These are phyloP conservation scores for Drosophila paramelanica DNA, from an alignment of 2,888 invertebrate species.

Conservation along the genomic window DNA sequence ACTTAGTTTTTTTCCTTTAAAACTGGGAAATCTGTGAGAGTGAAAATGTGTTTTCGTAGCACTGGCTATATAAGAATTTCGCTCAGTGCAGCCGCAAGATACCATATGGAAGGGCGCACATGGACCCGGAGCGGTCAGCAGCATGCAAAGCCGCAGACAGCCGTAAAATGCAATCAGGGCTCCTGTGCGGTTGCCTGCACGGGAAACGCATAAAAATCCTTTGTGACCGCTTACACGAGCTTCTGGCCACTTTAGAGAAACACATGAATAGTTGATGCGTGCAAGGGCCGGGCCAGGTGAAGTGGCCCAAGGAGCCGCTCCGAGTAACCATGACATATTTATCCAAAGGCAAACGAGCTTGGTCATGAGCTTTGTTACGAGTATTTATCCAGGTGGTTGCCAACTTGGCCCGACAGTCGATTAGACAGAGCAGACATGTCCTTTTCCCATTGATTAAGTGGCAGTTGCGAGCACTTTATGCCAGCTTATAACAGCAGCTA, in stretches of 20 bases:
- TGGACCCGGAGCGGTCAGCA: constrained; percentile 12
- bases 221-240: constrained; percentile 26
- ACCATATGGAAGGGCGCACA: constrained; percentile 2
- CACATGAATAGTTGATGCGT: constrained; percentile 14
- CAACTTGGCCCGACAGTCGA: background rate
- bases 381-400: constrained; percentile 28
- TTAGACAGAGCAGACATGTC: background rate
- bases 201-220: constrained; percentile 22
- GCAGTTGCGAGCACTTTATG: constrained; percentile 2
- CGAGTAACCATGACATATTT: constrained; percentile 21
- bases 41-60: too few relatives aligned
- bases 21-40: too few relatives aligned
- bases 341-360: constrained; percentile 8
- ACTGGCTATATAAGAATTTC: background rate
- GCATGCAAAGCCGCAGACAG: constrained; percentile 35
- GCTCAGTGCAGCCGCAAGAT: constrained; percentile 11
- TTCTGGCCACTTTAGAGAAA: constrained; percentile 3
- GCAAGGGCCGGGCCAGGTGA: background rate
- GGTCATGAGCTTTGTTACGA: constrained; percentile 11
- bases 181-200: constrained; percentile 20
- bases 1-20: too few relatives aligned
- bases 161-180: constrained; percentile 59
- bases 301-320: constrained; percentile 5
- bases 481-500: background rate
- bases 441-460: constrained; percentile 11